Evolutionary conservation across 1,140 invertebrate species (phyloP).

Genomic region (Lordiphosa clarofinis): DNA sequence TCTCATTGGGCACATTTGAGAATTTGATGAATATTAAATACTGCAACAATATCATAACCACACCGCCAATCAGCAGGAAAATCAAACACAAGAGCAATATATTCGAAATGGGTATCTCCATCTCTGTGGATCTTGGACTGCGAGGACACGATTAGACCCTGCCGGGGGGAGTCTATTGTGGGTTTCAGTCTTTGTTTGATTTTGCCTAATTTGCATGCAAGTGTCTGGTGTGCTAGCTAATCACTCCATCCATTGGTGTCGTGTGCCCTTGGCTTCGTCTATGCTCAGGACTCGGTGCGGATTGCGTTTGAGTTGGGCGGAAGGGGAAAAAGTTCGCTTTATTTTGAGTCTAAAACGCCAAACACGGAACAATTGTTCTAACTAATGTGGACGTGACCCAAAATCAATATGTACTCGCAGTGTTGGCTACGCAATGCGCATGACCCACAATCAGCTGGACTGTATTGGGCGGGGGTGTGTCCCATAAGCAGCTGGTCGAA

Average conservation of each 20-base stretch:
- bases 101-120: conserved; percentile 79
- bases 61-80: conserved; percentile 80
- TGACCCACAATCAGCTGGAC: conserved; percentile 19
- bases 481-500: too few species aligned
- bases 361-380: conserved; percentile 20
- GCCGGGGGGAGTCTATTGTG: neutral
- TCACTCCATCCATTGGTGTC: conserved; percentile 18
- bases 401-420: conserved; percentile 43
- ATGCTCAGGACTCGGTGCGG: neutral
- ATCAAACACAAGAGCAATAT: conserved; percentile 74
- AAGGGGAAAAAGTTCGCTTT: neutral
- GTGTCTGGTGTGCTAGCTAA: conserved; percentile 27
- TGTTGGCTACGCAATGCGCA: conserved; percentile 20
- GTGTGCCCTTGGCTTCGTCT: neutral
- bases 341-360: neutral
- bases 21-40: conserved; percentile 81
- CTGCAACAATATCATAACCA: conserved; percentile 80
- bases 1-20: conserved; percentile 80
- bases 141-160: neutral
- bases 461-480: too few species aligned
- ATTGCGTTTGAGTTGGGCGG: too few species aligned
- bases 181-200: conserved; percentile 1
- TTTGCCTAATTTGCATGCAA: neutral
- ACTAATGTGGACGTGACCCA: conserved; percentile 22
- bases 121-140: conserved; percentile 8